These are phyloP conservation scores for Olivierus martensii DNA, from an alignment of 1,140 invertebrate genomes.

Conservation along the genomic window DNA sequence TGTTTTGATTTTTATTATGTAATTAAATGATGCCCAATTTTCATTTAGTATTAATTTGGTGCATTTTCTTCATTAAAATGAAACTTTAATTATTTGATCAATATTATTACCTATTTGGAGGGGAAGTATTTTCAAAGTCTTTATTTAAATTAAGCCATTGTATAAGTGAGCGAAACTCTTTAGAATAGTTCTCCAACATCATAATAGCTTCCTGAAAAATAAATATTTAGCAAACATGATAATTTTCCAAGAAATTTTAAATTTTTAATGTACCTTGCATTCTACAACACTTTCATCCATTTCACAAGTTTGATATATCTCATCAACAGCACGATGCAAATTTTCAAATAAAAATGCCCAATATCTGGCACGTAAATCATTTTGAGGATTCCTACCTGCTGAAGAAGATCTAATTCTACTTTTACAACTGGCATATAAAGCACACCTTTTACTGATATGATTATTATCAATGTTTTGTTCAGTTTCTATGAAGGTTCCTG, in stretches of 20 bases:
- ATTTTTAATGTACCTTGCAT: constrained; percentile 37
- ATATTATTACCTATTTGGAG: constrained; percentile 40
- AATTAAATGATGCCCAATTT: neutral
- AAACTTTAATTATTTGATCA: neutral
- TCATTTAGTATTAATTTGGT: neutral
- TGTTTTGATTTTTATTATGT: neutral
- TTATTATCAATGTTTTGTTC: constrained; percentile 5
- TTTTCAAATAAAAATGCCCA: constrained; percentile 93
- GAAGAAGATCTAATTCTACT: constrained; percentile 61
- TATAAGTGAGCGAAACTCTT: constrained; percentile 82
- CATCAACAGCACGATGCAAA: constrained; percentile 70
- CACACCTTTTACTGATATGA: constrained; percentile 10
- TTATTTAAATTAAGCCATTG: constrained; percentile 85
- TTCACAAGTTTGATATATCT: constrained; percentile 49
- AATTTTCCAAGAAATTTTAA: no score
- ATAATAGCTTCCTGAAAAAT: constrained; percentile 77
- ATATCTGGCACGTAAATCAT: constrained; percentile 75
- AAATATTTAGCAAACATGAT: no score
- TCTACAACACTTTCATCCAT: constrained; percentile 45
- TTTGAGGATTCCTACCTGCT: constrained; percentile 69
- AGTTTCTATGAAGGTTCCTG: neutral
- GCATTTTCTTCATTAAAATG: neutral
- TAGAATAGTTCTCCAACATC: constrained; percentile 81
- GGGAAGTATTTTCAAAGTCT: constrained; percentile 79
- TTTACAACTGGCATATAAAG: constrained; percentile 30